phyloP scores from a whole-genome alignment of 2,888 invertebrate species.

The Metopia argyrocephala region DNA sequence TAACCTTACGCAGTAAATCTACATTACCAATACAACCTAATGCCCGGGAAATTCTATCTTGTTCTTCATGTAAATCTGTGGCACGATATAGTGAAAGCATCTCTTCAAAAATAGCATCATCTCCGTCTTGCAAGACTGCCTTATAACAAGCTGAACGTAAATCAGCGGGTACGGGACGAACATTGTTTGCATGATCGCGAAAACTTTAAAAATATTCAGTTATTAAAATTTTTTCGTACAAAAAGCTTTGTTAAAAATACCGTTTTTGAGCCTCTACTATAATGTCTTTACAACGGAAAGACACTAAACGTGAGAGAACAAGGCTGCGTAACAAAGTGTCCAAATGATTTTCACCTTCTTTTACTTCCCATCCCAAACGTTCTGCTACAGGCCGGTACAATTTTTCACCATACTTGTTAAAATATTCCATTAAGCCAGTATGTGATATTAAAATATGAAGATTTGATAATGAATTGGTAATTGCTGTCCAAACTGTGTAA shows the following conservation, averaged over 20 bases:
- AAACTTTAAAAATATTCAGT: slow-evolving; percentile 78
- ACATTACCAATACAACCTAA: slow-evolving; percentile 89
- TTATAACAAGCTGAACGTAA: slow-evolving; percentile 91
- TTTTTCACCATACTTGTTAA: slow-evolving; percentile 86
- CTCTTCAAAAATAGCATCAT: slow-evolving; percentile 85
- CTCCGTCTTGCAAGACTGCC: slow-evolving; percentile 86
- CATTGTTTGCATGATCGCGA: slow-evolving; percentile 83
- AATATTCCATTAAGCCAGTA: slow-evolving; percentile 86
- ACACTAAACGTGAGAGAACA: slow-evolving; percentile 89
- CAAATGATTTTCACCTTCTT: slow-evolving; percentile 90
- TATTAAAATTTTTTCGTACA: neutral
- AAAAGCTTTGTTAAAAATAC: slow-evolving; percentile 55
- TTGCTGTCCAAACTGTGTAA: slow-evolving; percentile 95
- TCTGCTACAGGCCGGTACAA: slow-evolving; percentile 86
- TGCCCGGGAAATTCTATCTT: slow-evolving; percentile 91
- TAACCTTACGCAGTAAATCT: slow-evolving; percentile 84
- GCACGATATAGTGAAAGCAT: slow-evolving; percentile 90
- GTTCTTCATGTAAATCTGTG: slow-evolving; percentile 95
- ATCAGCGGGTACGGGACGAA: slow-evolving; percentile 87
- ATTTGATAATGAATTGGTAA: slow-evolving; percentile 88
- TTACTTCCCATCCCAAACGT: slow-evolving; percentile 91
- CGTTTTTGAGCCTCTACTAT: slow-evolving; percentile 85
- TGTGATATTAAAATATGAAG: slow-evolving; percentile 88
- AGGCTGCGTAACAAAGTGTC: slow-evolving; percentile 91
- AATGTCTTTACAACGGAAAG: slow-evolving; percentile 88